Evolutionary conservation across 92 coral and sea anemone genomes (phyloP), one percentile per base, ranked within the genome.

Genomic region (Epizoanthus stellaris): DNA sequence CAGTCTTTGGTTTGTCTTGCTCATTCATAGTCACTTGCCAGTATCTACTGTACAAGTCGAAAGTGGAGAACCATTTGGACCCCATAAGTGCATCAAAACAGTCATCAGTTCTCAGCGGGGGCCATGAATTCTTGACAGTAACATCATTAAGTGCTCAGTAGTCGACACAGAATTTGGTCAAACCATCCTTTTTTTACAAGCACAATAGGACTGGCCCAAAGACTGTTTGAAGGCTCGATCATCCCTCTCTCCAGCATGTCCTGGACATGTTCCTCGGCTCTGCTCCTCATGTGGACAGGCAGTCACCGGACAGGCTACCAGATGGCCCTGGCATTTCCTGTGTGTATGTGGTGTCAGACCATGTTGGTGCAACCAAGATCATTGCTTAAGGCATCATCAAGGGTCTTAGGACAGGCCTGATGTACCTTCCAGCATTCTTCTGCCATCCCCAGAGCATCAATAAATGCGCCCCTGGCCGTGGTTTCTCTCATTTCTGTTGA

Each of bases 171-270:
- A 91, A 87, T 20, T 86, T 16, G 9, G 58, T 76, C 0, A 76
- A n/a, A 3, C 93, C 93, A 15, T 82, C 86, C 71, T 90, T 87
- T 63, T 86, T 91, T 17, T 30, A 91, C 87, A 3, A 91, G 85
- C 15, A 84, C 91, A 11, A 82, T 74, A 25, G 87, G 89, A 14
- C 91, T 4, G 83, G 83, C 82, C 91, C 87, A 84, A 4, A 84
- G 89, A 53, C 89, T 89, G 9, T 79, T 77, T 20, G 89, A 90
- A 2, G 81, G 93, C 67, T 90, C 88, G 30, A 83, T 70, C 65
- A 30, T 30, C 36, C 36, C 36, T 30, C 36, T 30, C 36, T 30
- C 36, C 36, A 30, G 36, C 36, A 30, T 30, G 36, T 30, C 36
- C 36, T 30, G 36, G 36, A 1, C 36, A 30, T 30, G 36, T 30